Evolutionary conservation across 2,888 invertebrate species (phyloP), one percentile per base, ranked within the genome.

Genomic region (Pocota personata): DNA sequence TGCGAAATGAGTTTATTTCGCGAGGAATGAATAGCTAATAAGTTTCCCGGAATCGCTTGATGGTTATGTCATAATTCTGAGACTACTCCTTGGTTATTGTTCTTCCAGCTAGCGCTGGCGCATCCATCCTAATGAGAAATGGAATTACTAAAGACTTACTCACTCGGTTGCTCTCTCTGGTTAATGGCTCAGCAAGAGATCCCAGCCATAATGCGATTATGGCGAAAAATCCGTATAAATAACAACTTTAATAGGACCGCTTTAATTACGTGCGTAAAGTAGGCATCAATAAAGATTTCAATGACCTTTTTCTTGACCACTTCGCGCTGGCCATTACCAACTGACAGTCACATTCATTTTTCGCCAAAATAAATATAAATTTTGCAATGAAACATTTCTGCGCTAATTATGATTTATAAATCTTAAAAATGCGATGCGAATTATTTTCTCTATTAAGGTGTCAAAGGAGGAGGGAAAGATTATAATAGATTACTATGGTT

Each of bases 41-140:
- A 50, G 30, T 10, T 73, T 62, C 72, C 16, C 40, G 14, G 60
- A 52, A 73, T 71, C 58, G 37, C 14, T 37, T 32, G 57, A 72
- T 58, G 57, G 40, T 43, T 55, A 32, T 71, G 69, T 71, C 69
- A 71, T 71, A 57, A 69, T 40, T 55, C 21, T n/a, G 16, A 62
- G 21, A 8, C 27, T 19, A 19, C 21, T 50, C 52, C 27, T 27
- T 24, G n/a, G 10, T 27, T 4, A n/a, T 50, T 50, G 14, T 52
- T 52, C 27, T 48, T 21, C 21, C 5, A 19, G 21, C 24, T 6
- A 14, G 19, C 21, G 40, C 27, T n/a, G 48, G 64, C 48, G 64
- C 64, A 64, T 64, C 48, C 48, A 32, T 66, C 50, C 48, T 50
- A 66, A 66, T 66, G 37, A 66, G 66, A 14, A 27, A 19, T n/a